These are phyloP conservation scores for Nyctibius grandis DNA, from an alignment of 2,797 vertebrate genomes.

Conservation along the genomic window DNA sequence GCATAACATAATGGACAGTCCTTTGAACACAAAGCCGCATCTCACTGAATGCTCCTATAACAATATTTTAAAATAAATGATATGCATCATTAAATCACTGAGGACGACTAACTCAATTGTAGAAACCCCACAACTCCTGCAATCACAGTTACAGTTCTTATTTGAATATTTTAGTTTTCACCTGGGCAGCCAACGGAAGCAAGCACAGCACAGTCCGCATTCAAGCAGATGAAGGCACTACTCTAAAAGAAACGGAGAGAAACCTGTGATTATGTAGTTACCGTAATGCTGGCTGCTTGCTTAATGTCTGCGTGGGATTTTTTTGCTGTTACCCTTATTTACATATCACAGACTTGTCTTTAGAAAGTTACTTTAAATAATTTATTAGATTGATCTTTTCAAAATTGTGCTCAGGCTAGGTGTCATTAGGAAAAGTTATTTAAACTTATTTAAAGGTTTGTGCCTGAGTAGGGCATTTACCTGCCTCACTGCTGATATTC, in stretches of 20 bases:
- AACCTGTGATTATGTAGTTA: slow-evolving; percentile 71
- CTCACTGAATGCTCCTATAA: slow-evolving; percentile 35
- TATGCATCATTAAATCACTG: slow-evolving; percentile 62
- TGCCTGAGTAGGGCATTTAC: slow-evolving; percentile 76
- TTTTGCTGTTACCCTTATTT: slow-evolving; percentile 69
- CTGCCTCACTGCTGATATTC: slow-evolving; percentile 82
- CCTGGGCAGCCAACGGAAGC: slow-evolving; percentile 30
- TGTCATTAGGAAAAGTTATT: slow-evolving; percentile 73
- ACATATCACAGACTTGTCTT: slow-evolving; percentile 70
- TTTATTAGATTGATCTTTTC: slow-evolving; percentile 79
- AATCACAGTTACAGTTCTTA: slow-evolving; percentile 32
- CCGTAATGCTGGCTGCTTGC: slow-evolving; percentile 37
- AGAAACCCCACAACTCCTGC: slow-evolving; percentile 51
- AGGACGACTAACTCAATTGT: slow-evolving; percentile 55
- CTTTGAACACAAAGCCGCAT: neutral
- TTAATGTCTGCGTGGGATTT: slow-evolving; percentile 35
- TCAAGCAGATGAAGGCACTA: slow-evolving; percentile 51
- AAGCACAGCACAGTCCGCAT: neutral
- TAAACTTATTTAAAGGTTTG: slow-evolving; percentile 77
- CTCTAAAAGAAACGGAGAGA: slow-evolving; percentile 46
- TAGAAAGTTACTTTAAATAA: slow-evolving; percentile 78
- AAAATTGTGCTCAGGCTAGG: slow-evolving; percentile 71
- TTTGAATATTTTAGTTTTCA: slow-evolving; percentile 49
- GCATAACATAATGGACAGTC: slow-evolving; percentile 36
- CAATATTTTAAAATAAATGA: slow-evolving; percentile 68